A percentile compares a stretch with the other conserved stretches of the same genome.
phyloP scores from a whole-genome alignment of 2,888 invertebrate genomes.

The Nebria salina region DNA sequence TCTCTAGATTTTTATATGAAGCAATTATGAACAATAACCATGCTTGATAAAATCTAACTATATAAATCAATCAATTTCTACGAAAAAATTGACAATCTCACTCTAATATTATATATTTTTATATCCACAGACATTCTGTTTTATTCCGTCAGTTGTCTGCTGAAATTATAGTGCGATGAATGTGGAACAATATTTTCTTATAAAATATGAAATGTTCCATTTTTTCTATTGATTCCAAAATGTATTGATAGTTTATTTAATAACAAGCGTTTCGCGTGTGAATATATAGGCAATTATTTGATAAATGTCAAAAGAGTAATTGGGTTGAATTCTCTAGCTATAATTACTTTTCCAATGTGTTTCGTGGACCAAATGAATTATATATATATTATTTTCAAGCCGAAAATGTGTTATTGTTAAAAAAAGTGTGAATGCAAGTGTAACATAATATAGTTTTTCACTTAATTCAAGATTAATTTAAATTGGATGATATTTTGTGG shows the following conservation, averaged over 20 bases:
- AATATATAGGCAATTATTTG: slow-evolving; percentile 36
- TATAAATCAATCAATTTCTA: not conserved
- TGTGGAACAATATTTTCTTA: not conserved
- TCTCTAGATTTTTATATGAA: not conserved
- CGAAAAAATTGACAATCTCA: not conserved
- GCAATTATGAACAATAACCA: not conserved
- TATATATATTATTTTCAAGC: not conserved
- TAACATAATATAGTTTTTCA: not conserved
- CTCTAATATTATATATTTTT: not conserved
- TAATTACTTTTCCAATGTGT: slow-evolving; percentile 20
- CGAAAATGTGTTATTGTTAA: too few species aligned
- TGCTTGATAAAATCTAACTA: not conserved
- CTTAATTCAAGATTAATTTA: slow-evolving; percentile 2
- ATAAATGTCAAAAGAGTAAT: slow-evolving; percentile 34
- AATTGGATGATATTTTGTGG: not conserved
- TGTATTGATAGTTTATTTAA: slow-evolving; percentile 37
- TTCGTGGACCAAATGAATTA: slow-evolving; percentile 13
- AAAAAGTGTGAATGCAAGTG: too few species aligned
- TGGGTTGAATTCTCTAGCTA: slow-evolving; percentile 15
- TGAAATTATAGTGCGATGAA: not conserved
- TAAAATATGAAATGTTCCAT: not conserved
- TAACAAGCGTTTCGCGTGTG: slow-evolving; percentile 40
- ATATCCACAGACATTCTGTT: too few species aligned
- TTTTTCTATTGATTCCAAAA: slow-evolving; percentile 30
- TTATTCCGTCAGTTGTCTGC: too few species aligned